These are phyloP conservation scores for Calliphora vicina DNA, from an alignment of 1,140 invertebrate species.

Conservation along the genomic window DNA sequence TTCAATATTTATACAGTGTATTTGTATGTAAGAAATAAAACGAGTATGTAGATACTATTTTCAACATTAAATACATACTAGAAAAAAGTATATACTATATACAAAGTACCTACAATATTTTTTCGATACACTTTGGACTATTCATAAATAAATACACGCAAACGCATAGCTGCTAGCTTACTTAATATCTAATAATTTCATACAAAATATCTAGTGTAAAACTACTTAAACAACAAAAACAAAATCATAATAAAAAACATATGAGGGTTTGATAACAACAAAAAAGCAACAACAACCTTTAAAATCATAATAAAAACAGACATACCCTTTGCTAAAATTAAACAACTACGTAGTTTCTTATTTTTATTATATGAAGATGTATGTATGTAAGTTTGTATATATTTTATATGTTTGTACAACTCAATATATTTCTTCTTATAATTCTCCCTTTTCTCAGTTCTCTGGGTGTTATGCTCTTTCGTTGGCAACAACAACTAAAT, in stretches of 20 bases:
- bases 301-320: neutral
- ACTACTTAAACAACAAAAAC: neutral
- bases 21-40: neutral
- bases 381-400: no score
- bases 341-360: neutral
- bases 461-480: neutral
- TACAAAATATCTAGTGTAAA: neutral
- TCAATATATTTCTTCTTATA: no score
- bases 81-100: neutral
- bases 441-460: no score
- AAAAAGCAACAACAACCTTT: neutral
- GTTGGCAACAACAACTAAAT: neutral
- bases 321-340: neutral
- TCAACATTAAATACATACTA: neutral
- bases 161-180: no score
- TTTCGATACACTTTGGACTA: neutral
- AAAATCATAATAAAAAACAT: neutral
- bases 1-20: no score
- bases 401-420: no score
- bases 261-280: conserved; percentile 4
- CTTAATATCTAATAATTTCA: neutral
- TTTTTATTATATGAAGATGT: no score
- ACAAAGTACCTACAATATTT: neutral
- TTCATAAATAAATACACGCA: neutral
- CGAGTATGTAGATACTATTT: neutral